Percentiles rank a stretch among this genome's conserved stretches.
Evolutionary conservation across 1,140 invertebrate genomes (phyloP).

Genomic region (Drosophila biarmipes): DNA sequence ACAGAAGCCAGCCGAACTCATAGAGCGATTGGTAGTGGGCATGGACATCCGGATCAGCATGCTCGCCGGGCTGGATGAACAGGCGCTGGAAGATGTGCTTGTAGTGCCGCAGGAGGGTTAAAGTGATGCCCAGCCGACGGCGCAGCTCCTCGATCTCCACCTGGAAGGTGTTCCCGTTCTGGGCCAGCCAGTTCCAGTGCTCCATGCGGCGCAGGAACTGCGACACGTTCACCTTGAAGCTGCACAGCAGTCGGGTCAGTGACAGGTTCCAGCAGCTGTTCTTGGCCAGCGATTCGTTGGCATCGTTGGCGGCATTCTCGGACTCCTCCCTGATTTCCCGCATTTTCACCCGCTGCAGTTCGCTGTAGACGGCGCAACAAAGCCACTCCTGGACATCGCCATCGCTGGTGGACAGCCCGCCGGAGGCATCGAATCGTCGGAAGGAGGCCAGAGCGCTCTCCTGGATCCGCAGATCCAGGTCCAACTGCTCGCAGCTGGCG

Average conservation of each 20-base stretch:
- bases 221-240: constrained; percentile 94
- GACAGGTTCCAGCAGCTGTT: constrained; percentile 61
- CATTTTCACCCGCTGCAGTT: constrained; percentile 54
- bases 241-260: constrained; percentile 88
- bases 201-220: constrained; percentile 98
- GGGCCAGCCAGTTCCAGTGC: constrained; percentile 97
- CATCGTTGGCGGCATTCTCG: neutral
- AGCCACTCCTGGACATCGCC: constrained; percentile 59
- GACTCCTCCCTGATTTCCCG: constrained; percentile 39
- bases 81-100: constrained; percentile 94
- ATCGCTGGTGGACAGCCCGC: constrained; percentile 22
- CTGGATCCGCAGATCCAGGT: constrained; percentile 32
- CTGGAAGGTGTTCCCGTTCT: constrained; percentile 92
- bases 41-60: constrained; percentile 12
- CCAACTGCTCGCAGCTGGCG: constrained; percentile 37
- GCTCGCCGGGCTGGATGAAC: constrained; percentile 87
- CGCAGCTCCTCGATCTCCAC: constrained; percentile 94
- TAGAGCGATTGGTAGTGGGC: constrained; percentile 86
- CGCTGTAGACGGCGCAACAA: constrained; percentile 60
- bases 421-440: constrained; percentile 33
- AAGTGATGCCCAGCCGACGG: constrained; percentile 96
- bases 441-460: constrained; percentile 40
- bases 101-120: constrained; percentile 96
- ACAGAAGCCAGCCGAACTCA: constrained; percentile 97
- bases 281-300: neutral